Percentiles rank a stretch among this genome's conserved stretches.
Evolutionary conservation across 92 coral and sea anemone species (phyloP).

Genomic region (Scolanthus callimorphus): DNA sequence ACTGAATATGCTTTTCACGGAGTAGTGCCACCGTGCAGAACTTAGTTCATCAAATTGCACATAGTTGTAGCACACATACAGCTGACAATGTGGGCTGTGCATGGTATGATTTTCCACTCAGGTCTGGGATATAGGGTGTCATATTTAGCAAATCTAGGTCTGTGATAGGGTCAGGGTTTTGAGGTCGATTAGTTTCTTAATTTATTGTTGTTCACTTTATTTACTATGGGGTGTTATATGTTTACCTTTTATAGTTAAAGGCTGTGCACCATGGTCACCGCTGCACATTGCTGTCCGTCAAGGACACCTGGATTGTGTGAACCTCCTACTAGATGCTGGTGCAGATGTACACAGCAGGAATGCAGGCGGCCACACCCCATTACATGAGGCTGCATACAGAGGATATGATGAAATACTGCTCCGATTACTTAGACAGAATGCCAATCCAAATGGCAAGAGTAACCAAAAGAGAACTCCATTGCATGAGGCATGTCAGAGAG

Average conservation of each 20-base stretch:
- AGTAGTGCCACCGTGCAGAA: too few relatives aligned
- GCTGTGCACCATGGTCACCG: constrained; percentile 95
- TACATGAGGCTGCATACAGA: constrained; percentile 95
- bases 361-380: constrained; percentile 92
- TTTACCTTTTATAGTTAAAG: constrained; percentile 37
- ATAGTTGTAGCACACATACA: too few relatives aligned
- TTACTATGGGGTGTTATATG: too few relatives aligned
- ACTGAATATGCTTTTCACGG: too few relatives aligned
- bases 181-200: too few relatives aligned
- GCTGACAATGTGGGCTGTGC: too few relatives aligned
- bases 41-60: too few relatives aligned
- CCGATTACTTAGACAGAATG: constrained; percentile 66
- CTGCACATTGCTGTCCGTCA: constrained; percentile 93
- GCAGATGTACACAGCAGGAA: constrained; percentile 87
- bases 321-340: constrained; percentile 68
- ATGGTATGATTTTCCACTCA: too few relatives aligned
- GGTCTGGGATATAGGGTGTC: too few relatives aligned
- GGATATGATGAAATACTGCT: constrained; percentile 62
- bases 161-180: too few relatives aligned
- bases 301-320: constrained; percentile 83
- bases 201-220: too few relatives aligned
- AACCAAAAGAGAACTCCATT: constrained; percentile 90
- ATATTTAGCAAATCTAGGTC: too few relatives aligned
- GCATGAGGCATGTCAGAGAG: constrained; percentile 98
- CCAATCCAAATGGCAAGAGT: constrained; percentile 80